Percentiles rank a stretch among this genome's conserved stretches.
Conservation (phyloP, 2,888 invertebrate species). For the Abrostola tripartita region DNA sequence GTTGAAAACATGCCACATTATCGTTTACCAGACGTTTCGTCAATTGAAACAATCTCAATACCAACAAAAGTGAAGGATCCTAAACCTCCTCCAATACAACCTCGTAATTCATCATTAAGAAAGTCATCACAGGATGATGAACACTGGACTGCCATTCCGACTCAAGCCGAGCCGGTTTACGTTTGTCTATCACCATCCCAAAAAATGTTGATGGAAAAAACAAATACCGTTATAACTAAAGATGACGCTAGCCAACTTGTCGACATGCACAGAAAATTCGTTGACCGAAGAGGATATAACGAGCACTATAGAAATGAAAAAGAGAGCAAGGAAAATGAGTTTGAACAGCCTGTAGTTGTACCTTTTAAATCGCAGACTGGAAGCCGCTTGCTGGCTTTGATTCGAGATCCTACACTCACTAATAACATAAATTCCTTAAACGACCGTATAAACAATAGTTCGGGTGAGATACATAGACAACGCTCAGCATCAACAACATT, state of each 20-base stretch:
- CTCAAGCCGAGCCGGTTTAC: conserved; percentile 88
- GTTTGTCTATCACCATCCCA: conserved; percentile 93
- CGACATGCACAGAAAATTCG: conserved; percentile 91
- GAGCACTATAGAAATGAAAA: conserved; percentile 69
- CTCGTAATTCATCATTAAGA: conserved; percentile 79
- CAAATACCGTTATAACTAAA: conserved; percentile 81
- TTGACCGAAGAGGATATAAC: conserved; percentile 89
- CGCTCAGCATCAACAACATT: conserved; percentile 40
- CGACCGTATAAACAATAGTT: conserved; percentile 61
- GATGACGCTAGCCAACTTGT: conserved; percentile 89
- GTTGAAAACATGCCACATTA: conserved; percentile 78
- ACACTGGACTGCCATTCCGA: conserved; percentile 89
- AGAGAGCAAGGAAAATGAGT: conserved; percentile 49
- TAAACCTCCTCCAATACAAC: conserved; percentile 79
- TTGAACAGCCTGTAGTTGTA: conserved; percentile 61
- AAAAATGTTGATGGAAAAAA: conserved; percentile 88
- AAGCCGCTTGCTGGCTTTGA: conserved; percentile 89
- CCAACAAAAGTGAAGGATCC: conserved; percentile 62
- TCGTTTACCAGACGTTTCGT: conserved; percentile 82
- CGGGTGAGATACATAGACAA: conserved; percentile 62
- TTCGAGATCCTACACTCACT: conserved; percentile 85
- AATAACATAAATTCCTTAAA: conserved; percentile 69
- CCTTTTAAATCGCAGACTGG: conserved; percentile 87
- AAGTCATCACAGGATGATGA: conserved; percentile 75
- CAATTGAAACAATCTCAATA: conserved; percentile 79